Evolutionary conservation across 2,797 vertebrate genomes (phyloP).

Genomic region (Harpagifer antarcticus): DNA sequence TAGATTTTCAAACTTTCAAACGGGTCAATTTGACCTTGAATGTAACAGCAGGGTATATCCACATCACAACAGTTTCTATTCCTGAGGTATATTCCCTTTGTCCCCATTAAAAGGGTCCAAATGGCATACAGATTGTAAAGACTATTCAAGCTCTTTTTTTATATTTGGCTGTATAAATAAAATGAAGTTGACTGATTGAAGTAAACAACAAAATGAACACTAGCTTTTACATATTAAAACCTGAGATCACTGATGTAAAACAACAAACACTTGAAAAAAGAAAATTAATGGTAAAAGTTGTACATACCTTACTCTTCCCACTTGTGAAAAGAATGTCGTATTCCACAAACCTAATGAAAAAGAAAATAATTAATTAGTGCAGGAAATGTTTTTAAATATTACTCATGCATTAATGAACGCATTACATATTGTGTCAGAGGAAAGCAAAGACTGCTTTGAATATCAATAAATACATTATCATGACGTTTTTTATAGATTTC

Average conservation of each 20-base stretch:
- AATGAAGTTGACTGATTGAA: neutral
- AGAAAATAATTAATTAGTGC: neutral
- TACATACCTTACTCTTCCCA: conserved; percentile 47
- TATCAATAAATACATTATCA: neutral
- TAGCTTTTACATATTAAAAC: neutral
- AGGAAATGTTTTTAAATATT: conserved; percentile 10
- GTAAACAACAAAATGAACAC: neutral
- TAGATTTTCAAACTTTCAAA: no score
- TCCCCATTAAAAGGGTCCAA: neutral
- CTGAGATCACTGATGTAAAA: neutral
- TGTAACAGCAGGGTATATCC: neutral
- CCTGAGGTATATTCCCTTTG: neutral
- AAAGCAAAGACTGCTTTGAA: neutral
- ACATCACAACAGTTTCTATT: neutral
- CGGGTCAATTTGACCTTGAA: no score
- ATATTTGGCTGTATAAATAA: neutral
- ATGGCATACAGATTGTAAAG: neutral
- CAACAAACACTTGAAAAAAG: neutral
- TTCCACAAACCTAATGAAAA: conserved; percentile 55
- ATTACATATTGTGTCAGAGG: neutral
- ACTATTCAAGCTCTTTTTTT: neutral
- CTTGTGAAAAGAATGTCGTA: conserved; percentile 30
- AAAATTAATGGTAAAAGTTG: neutral
- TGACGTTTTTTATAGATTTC: neutral
- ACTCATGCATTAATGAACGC: neutral